A percentile compares a stretch with the other conserved stretches of the same genome.
Conservation (phyloP, 2,888 invertebrate species). For the Linnaemya tessellans region DNA sequence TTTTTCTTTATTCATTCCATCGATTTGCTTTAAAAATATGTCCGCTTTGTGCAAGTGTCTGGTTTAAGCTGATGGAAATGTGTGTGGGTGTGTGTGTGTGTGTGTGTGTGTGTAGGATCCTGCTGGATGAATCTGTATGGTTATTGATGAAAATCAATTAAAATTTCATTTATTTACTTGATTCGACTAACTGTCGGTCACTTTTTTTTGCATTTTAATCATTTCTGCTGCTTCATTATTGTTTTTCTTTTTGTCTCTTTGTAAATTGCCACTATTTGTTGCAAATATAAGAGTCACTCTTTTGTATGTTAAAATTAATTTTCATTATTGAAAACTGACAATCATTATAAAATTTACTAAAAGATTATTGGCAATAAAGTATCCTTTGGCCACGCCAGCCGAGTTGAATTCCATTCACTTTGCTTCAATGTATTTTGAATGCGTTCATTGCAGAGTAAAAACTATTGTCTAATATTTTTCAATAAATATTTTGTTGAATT, state of each 20-base stretch:
- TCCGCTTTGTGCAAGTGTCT: constrained; percentile 29
- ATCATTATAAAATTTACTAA: constrained; percentile 27
- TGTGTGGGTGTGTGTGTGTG: not conserved
- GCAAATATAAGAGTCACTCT: constrained; percentile 46
- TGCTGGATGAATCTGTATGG: constrained; percentile 33
- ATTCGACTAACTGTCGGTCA: constrained; percentile 59
- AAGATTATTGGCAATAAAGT: not conserved
- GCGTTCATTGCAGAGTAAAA: not conserved
- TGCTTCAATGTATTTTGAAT: not conserved
- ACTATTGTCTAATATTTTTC: no score
- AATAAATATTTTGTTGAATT: no score
- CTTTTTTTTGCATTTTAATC: constrained; percentile 37
- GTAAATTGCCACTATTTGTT: constrained; percentile 46
- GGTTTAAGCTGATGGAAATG: not conserved
- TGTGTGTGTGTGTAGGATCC: not conserved
- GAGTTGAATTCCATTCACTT: not conserved
- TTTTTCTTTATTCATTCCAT: constrained; percentile 19
- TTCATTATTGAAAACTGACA: constrained; percentile 55
- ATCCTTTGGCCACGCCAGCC: not conserved
- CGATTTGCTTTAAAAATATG: constrained; percentile 46
- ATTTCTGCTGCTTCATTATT: constrained; percentile 24
- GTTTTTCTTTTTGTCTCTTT: constrained; percentile 4
- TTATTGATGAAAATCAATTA: constrained; percentile 69
- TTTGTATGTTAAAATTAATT: constrained; percentile 44
- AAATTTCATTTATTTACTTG: constrained; percentile 67